Conservation (phyloP, 2,113 vertebrate species). For the Rhinoderma darwinii region DNA sequence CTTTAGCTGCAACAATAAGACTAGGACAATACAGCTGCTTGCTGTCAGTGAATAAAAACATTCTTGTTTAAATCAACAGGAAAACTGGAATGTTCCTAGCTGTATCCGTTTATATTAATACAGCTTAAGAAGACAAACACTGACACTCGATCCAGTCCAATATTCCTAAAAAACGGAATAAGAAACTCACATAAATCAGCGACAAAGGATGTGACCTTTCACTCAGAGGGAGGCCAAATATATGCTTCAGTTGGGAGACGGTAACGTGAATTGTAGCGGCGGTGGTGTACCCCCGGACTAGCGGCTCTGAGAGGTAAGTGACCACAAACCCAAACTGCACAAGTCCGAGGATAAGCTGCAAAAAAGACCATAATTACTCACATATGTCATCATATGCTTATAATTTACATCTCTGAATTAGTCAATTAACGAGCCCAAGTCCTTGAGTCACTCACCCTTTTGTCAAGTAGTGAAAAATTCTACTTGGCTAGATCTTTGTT, state of each 20-base stretch:
- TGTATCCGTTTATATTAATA: too few species aligned
- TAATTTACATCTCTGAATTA: not conserved
- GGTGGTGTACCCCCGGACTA: constrained; percentile 92
- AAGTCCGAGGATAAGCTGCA: constrained; percentile 85
- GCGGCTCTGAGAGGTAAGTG: constrained; percentile 92
- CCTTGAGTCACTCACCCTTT: too few species aligned
- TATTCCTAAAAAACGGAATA: not conserved
- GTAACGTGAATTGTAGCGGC: constrained; percentile 89
- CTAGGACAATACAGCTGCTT: too few species aligned
- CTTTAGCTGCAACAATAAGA: too few species aligned
- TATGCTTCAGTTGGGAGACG: constrained; percentile 91
- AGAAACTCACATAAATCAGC: constrained; percentile 82
- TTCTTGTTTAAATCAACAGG: too few species aligned
- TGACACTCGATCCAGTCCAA: not conserved
- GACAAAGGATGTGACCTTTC: constrained; percentile 82
- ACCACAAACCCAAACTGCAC: constrained; percentile 93
- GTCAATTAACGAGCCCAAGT: too few species aligned
- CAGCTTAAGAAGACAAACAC: too few species aligned
- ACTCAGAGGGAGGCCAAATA: constrained; percentile 76
- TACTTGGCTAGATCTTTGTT: too few species aligned
- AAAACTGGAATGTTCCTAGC: too few species aligned
- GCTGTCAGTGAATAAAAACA: too few species aligned
- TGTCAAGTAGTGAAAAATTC: too few species aligned
- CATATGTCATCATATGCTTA: not conserved
- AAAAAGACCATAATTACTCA: not conserved